These are phyloP conservation scores for Hydropsyche betteni DNA, from an alignment of 2,888 invertebrate genomes.

Conservation along the genomic window DNA sequence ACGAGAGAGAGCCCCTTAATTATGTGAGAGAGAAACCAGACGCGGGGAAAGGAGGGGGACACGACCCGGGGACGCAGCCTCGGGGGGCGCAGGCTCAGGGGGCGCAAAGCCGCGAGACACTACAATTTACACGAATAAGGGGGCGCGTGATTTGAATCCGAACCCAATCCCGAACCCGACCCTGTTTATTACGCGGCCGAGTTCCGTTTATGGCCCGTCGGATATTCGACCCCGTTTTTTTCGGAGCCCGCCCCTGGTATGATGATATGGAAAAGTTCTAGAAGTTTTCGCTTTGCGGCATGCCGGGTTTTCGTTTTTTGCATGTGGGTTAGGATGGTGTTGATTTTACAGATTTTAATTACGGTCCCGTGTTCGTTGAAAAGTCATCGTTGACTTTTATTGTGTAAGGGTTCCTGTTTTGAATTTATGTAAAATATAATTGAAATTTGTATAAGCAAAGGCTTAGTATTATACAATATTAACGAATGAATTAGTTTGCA, in stretches of 20 bases:
- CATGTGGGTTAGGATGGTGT: slow-evolving; percentile 13
- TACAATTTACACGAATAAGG: slow-evolving; percentile 20
- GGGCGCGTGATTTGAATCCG: slow-evolving; percentile 34
- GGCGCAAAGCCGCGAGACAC: slow-evolving; percentile 21
- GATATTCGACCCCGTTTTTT: not conserved
- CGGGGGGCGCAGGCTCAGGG: not conserved
- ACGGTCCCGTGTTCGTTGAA: no score
- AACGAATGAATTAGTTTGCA: no score
- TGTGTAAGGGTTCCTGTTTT: no score
- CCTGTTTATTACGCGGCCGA: slow-evolving; percentile 12
- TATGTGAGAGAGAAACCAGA: not conserved
- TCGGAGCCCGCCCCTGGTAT: not conserved
- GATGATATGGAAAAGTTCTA: no score
- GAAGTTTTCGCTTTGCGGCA: no score
- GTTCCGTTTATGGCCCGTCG: not conserved
- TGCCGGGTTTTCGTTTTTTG: no score
- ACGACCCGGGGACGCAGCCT: not conserved
- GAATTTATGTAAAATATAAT: no score
- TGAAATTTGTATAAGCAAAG: no score
- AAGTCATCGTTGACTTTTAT: no score
- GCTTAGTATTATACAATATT: no score
- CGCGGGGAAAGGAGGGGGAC: slow-evolving; percentile 4
- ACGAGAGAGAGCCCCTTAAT: not conserved
- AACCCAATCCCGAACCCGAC: not conserved
- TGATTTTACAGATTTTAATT: not conserved